These are phyloP conservation scores for Meandrusa payeni DNA, from an alignment of 2,888 invertebrate genomes.

Conservation along the genomic window DNA sequence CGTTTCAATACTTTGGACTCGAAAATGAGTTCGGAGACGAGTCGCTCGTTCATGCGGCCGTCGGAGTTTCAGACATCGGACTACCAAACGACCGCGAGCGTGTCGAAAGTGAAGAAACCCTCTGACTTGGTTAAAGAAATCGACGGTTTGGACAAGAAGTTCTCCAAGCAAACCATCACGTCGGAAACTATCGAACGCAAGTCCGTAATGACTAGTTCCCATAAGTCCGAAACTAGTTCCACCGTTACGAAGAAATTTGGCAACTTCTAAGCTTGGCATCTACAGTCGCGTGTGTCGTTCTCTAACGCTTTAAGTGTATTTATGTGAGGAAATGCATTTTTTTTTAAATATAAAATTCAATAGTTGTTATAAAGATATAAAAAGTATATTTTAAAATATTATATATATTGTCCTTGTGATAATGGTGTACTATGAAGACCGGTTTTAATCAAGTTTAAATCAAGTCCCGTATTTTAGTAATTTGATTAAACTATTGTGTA, in stretches of 20 bases:
- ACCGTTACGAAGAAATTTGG: slow-evolving; percentile 80
- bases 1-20: slow-evolving; percentile 69
- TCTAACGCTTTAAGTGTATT: slow-evolving; percentile 29
- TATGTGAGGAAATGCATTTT: slow-evolving; percentile 24
- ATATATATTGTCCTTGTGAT: slow-evolving; percentile 28
- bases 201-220: slow-evolving; percentile 84
- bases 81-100: slow-evolving; percentile 48
- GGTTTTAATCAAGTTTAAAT: no score
- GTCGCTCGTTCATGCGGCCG: slow-evolving; percentile 73
- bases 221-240: slow-evolving; percentile 79
- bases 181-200: slow-evolving; percentile 85
- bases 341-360: slow-evolving; percentile 28
- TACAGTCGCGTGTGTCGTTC: no score
- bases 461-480: no score
- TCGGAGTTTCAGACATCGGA: slow-evolving; percentile 72
- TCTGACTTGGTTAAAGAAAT: slow-evolving; percentile 68
- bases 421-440: no score
- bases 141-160: slow-evolving; percentile 83
- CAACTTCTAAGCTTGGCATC: slow-evolving; percentile 58
- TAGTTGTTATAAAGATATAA: slow-evolving; percentile 28
- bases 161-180: slow-evolving; percentile 84
- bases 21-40: slow-evolving; percentile 70
- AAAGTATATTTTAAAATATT: slow-evolving; percentile 31
- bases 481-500: no score
- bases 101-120: slow-evolving; percentile 58